Evolutionary conservation across 1,140 invertebrate genomes (phyloP).

Genomic region (Orius insidiosus): DNA sequence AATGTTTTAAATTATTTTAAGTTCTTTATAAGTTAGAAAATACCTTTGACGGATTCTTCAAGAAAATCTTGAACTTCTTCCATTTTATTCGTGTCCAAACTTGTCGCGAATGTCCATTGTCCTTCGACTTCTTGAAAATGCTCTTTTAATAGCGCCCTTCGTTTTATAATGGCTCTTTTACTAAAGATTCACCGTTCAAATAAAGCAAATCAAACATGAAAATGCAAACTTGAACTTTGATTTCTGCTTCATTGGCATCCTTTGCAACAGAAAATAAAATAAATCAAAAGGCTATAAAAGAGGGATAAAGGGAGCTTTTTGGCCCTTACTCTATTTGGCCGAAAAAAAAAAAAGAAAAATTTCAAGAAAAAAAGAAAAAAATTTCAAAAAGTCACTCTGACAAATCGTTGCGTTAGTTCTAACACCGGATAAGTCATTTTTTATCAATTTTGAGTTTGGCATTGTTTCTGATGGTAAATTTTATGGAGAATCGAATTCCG

Average conservation of each 20-base stretch:
- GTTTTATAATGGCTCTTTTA: conserved; percentile 51
- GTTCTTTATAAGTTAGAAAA: not conserved
- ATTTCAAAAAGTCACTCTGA: too few relatives aligned
- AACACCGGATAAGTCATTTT: too few relatives aligned
- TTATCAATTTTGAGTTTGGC: too few relatives aligned
- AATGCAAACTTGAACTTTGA: conserved; percentile 94
- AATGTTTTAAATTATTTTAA: conserved; percentile 8
- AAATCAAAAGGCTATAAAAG: too few relatives aligned
- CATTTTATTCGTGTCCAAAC: conserved; percentile 63
- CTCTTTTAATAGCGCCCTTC: conserved; percentile 55
- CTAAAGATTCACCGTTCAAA: conserved; percentile 77
- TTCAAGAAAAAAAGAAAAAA: not conserved
- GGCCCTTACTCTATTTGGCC: not conserved
- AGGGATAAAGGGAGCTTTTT: not conserved
- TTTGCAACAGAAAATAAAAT: conserved; percentile 25
- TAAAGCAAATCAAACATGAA: conserved; percentile 96
- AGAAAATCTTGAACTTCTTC: conserved; percentile 91
- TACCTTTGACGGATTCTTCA: conserved; percentile 86
- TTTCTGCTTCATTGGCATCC: conserved; percentile 74
- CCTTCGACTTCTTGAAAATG: conserved; percentile 63
- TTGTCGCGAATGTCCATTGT: conserved; percentile 77
- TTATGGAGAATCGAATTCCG: too few relatives aligned
- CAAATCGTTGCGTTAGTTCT: too few relatives aligned
- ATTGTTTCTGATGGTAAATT: too few relatives aligned
- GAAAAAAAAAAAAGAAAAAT: not conserved